Conservation (phyloP, 2,113 vertebrate species). For the Planiliza haematocheilus region DNA sequence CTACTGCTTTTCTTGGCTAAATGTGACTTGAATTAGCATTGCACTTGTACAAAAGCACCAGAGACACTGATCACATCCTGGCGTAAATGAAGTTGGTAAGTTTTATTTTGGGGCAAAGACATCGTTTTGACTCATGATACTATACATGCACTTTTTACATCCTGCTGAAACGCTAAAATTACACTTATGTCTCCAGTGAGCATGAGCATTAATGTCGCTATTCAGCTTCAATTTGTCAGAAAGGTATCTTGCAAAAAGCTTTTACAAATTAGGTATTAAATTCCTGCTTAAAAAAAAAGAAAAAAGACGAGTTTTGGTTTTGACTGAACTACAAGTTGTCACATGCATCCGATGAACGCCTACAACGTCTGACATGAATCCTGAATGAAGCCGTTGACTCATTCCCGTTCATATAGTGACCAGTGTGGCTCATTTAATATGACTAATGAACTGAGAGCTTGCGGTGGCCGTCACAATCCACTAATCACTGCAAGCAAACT, state of each 20-base stretch:
- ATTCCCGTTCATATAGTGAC: slow-evolving; percentile 18
- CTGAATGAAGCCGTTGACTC: slow-evolving; percentile 23
- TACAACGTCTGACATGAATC: slow-evolving; percentile 19
- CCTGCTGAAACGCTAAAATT: no score
- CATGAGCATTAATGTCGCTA: not conserved
- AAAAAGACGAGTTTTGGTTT: not conserved
- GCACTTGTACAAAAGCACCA: no score
- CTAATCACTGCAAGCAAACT: slow-evolving; percentile 29
- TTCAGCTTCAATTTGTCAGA: slow-evolving; percentile 34
- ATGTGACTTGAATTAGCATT: no score
- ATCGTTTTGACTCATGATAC: no score
- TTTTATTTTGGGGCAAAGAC: no score
- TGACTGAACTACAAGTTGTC: slow-evolving; percentile 19
- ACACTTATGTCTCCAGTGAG: no score
- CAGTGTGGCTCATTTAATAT: not conserved
- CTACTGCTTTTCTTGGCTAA: no score
- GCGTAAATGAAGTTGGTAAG: no score
- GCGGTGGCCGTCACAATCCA: slow-evolving; percentile 31
- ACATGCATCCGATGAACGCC: slow-evolving; percentile 7
- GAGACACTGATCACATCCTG: no score
- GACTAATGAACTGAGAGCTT: slow-evolving; percentile 20
- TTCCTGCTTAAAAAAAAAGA: not conserved
- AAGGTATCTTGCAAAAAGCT: slow-evolving; percentile 6
- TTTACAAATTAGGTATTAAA: slow-evolving; percentile 9
- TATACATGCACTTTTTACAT: no score